phyloP scores from a whole-genome alignment of 2,797 vertebrate species.

The Cichlasoma orientale region DNA sequence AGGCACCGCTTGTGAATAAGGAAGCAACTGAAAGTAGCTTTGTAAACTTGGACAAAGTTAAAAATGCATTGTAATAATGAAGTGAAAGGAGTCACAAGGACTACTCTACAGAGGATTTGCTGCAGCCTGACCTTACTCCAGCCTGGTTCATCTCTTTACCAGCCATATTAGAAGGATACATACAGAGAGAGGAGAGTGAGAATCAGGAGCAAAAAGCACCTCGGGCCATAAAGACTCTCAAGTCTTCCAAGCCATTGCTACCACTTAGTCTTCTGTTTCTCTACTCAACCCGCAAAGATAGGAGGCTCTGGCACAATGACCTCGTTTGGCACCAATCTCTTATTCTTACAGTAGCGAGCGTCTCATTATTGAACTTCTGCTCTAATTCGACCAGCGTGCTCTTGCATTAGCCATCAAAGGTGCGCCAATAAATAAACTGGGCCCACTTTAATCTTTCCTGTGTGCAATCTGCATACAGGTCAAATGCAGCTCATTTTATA shows the following conservation, averaged over 20 bases:
- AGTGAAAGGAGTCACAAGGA: not conserved
- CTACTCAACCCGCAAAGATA: conserved; percentile 32
- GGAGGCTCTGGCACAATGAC: conserved; percentile 60
- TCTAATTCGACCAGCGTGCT: conserved; percentile 20
- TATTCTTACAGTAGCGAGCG: conserved; percentile 19
- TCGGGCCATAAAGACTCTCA: conserved; percentile 37
- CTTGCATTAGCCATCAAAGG: conserved; percentile 9
- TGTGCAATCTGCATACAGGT: not conserved
- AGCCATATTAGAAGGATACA: conserved; percentile 30
- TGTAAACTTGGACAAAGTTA: not conserved
- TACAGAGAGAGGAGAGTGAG: not conserved
- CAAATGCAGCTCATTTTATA: not conserved
- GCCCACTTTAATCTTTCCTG: not conserved
- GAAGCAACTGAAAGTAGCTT: not conserved
- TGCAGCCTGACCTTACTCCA: conserved; percentile 3
- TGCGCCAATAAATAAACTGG: not conserved
- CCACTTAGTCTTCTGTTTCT: conserved; percentile 53
- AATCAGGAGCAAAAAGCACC: conserved; percentile 45
- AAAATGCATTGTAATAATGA: not conserved
- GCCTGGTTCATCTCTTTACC: conserved; percentile 11
- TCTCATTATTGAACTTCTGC: conserved; percentile 4
- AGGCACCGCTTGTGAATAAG: not conserved
- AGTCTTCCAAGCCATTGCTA: conserved; percentile 28
- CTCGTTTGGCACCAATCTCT: conserved; percentile 45
- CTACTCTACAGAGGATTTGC: not conserved